A percentile compares a stretch with the other conserved stretches of the same genome.
Conservation (phyloP, 35 echinoderm and acorn worm genomes). For the Apostichopus californicus region DNA sequence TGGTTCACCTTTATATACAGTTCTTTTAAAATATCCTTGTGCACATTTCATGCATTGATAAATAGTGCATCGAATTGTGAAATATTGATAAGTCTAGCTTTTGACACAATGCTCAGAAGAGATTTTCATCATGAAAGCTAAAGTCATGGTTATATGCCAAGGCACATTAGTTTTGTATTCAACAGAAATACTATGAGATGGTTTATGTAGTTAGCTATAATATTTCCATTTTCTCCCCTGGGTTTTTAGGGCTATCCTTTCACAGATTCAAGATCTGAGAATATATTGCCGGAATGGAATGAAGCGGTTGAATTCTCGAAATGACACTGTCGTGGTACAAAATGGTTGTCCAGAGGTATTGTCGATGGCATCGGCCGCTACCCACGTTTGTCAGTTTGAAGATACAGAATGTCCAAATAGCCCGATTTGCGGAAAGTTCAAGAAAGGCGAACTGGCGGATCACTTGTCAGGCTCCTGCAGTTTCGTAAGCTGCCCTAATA, state of each 20-base stretch:
- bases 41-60: too few relatives aligned
- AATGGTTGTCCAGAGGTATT: conserved; percentile 83
- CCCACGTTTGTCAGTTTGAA: conserved; percentile 68
- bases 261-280: conserved; percentile 78
- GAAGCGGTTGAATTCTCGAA: conserved; percentile 73
- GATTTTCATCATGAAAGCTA: too few relatives aligned
- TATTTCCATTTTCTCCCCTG: too few relatives aligned
- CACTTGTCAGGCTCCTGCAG: conserved; percentile 52
- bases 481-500: conserved; percentile 13
- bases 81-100: too few relatives aligned
- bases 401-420: conserved; percentile 77
- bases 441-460: conserved; percentile 59
- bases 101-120: too few relatives aligned
- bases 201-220: too few relatives aligned
- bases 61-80: too few relatives aligned
- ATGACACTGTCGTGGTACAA: conserved; percentile 69
- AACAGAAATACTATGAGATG: too few relatives aligned
- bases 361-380: conserved; percentile 16
- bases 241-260: conserved; percentile 68
- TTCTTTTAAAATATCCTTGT: too few relatives aligned
- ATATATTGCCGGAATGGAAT: conserved; percentile 90
- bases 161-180: too few relatives aligned
- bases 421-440: conserved; percentile 66
- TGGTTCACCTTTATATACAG: too few relatives aligned
- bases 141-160: background rate